phyloP scores from a whole-genome alignment of 2,888 invertebrate species.

The Andricus quercusramuli region DNA sequence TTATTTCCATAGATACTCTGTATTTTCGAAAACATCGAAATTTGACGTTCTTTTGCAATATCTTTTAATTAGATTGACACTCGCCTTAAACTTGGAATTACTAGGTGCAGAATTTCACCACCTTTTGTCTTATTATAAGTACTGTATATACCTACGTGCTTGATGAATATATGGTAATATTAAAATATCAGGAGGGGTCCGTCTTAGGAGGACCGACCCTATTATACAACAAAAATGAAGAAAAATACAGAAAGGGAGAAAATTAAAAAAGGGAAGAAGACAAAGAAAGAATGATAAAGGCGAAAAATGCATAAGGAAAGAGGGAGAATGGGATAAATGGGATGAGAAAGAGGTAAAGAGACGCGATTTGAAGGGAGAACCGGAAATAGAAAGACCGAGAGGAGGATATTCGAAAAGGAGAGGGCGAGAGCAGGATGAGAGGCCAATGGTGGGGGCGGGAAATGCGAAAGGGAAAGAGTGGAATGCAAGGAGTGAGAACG shows the following conservation, averaged over 20 bases:
- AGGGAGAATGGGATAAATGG: constrained; percentile 35
- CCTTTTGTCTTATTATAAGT: no score
- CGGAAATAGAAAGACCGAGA: constrained; percentile 28
- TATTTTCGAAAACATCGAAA: no score
- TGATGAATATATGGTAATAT: no score
- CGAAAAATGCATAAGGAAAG: constrained; percentile 44
- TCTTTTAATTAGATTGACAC: no score
- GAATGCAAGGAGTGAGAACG: constrained; percentile 41
- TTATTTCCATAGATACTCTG: no score
- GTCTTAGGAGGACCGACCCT: no score
- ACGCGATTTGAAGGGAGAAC: constrained; percentile 56
- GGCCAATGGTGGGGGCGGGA: not conserved
- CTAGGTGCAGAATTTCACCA: no score
- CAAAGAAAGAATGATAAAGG: constrained; percentile 34
- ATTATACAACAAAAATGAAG: no score
- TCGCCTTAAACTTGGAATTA: no score
- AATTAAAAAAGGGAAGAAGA: constrained; percentile 3
- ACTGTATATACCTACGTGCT: no score
- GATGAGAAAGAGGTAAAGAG: constrained; percentile 45
- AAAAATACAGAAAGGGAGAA: not conserved
- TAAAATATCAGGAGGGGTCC: no score
- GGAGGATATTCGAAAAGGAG: constrained; percentile 23
- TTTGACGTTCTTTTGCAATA: no score
- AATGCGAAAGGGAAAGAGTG: constrained; percentile 47
- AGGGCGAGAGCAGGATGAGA: constrained; percentile 22